Conservation (phyloP, 1,140 invertebrate species). For the Oryctes rhinoceros region DNA sequence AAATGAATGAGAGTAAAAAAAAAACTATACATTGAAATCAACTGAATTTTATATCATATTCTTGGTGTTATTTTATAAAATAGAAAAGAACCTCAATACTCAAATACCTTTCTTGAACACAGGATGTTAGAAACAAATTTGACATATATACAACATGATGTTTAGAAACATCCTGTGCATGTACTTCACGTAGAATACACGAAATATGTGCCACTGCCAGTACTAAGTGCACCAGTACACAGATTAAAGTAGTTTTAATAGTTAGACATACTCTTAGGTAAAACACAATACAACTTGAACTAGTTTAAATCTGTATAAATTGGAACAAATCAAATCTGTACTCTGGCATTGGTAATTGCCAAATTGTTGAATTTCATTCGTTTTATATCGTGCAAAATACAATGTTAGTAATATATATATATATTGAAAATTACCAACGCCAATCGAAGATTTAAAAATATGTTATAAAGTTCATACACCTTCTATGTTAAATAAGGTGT, state of each 20-base stretch:
- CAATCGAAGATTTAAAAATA: background rate
- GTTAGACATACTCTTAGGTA: background rate
- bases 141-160: background rate
- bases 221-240: no score
- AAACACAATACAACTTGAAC: background rate
- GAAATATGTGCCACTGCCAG: no score
- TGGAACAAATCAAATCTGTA: no score
- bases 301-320: no score
- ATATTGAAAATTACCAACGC: background rate
- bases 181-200: background rate
- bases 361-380: no score
- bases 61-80: background rate
- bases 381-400: no score
- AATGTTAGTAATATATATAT: no score
- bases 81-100: no score
- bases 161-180: background rate
- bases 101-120: background rate
- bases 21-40: conserved; percentile 5
- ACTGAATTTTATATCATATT: background rate
- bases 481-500: background rate
- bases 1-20: background rate
- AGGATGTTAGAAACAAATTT: background rate
- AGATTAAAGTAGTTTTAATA: no score
- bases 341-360: no score
- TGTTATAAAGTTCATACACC: background rate